These are phyloP conservation scores for Thripadectes ignobilis DNA, from an alignment of 2,797 vertebrate species.

Conservation along the genomic window DNA sequence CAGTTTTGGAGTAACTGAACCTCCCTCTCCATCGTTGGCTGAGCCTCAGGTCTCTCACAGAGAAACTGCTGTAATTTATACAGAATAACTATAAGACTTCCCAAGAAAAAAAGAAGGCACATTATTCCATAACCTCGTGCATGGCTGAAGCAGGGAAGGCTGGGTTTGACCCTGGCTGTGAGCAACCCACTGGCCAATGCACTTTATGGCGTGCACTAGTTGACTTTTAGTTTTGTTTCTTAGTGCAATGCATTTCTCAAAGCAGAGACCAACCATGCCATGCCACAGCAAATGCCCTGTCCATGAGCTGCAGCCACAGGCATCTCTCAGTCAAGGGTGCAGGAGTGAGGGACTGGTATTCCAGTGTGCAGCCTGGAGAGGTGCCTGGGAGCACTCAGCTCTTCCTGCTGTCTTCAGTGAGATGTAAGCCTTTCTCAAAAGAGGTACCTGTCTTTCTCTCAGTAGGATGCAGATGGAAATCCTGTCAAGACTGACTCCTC, in stretches of 20 bases:
- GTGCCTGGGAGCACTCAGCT: accelerated
- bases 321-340: not conserved
- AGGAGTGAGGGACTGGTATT: too few species aligned
- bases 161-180: not conserved
- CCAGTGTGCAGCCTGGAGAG: not conserved
- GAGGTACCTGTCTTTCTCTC: not conserved
- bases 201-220: not conserved
- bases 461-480: not conserved
- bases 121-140: not conserved
- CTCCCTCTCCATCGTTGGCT: not conserved
- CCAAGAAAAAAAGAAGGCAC: not conserved
- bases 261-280: not conserved
- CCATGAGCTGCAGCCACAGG: not conserved
- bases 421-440: not conserved
- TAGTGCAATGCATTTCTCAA: not conserved
- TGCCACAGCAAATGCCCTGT: not conserved
- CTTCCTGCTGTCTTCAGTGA: not conserved
- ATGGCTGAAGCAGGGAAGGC: not conserved
- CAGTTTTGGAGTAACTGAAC: not conserved
- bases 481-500: not conserved
- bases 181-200: not conserved
- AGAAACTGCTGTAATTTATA: not conserved
- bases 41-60: not conserved
- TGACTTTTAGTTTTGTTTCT: not conserved
- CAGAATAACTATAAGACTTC: not conserved